A percentile compares a stretch with the other conserved stretches of the same genome.
phyloP scores from a whole-genome alignment of 2,113 vertebrate genomes.

The Malurus melanocephalus region DNA sequence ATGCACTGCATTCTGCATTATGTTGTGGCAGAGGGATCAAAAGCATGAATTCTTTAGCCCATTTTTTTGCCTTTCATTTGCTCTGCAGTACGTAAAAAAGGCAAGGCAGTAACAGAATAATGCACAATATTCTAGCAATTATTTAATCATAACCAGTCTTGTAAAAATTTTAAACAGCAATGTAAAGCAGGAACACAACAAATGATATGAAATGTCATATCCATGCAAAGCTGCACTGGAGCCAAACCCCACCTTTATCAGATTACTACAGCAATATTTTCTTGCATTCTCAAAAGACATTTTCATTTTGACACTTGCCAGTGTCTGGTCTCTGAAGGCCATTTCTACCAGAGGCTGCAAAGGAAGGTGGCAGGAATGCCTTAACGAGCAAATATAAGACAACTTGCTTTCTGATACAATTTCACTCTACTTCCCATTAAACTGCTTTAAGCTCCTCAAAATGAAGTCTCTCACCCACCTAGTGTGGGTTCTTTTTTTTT shows the following conservation, averaged over 20 bases:
- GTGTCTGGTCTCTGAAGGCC: not conserved
- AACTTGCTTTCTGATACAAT: not conserved
- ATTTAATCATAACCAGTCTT: not conserved
- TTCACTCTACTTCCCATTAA: not conserved
- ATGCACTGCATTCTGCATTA: not conserved
- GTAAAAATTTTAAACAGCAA: not conserved
- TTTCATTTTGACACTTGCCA: not conserved
- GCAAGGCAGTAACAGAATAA: not conserved
- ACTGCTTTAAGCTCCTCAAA: not conserved
- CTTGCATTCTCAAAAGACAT: not conserved
- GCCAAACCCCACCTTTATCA: not conserved
- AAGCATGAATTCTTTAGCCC: not conserved
- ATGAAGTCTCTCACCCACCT: not conserved
- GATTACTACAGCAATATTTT: not conserved
- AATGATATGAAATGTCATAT: not conserved
- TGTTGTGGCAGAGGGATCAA: not conserved
- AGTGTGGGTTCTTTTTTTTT: accelerated
- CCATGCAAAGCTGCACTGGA: not conserved
- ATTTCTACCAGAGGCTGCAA: not conserved
- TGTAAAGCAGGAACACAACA: not conserved
- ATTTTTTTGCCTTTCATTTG: not conserved
- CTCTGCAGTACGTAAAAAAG: accelerated
- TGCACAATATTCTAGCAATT: not conserved
- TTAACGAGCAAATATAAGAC: not conserved
- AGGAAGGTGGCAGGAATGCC: not conserved